Evolutionary conservation across 1,140 invertebrate genomes (phyloP).

Genomic region (Nymphalis io): DNA sequence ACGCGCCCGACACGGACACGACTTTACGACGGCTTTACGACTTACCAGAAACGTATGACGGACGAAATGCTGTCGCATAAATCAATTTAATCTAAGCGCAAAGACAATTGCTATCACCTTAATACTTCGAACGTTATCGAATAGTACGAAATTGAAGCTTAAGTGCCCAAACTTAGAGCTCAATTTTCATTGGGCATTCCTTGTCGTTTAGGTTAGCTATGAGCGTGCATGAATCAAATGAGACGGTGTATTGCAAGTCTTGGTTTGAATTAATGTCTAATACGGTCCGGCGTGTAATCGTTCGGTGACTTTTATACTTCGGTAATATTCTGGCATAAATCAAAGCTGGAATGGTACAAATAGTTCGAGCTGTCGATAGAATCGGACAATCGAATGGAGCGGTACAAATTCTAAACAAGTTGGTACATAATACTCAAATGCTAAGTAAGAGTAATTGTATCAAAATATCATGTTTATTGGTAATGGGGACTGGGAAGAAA

Average conservation of each 20-base stretch:
- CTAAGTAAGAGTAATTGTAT: constrained; percentile 5
- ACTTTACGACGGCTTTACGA: constrained; percentile 45
- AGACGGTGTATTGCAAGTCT: constrained; percentile 42
- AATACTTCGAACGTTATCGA: constrained; percentile 9
- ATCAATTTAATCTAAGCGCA: constrained; percentile 57
- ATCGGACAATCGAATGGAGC: constrained; percentile 6
- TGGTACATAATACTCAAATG: constrained; percentile 1
- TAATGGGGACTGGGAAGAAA: too few species aligned
- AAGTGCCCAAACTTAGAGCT: background rate
- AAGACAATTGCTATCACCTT: constrained; percentile 52
- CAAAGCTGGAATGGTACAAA: background rate
- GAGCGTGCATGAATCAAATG: constrained; percentile 50
- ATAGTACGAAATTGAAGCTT: constrained; percentile 23
- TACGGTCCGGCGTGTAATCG: constrained; percentile 53
- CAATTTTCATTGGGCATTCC: background rate
- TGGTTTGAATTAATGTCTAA: constrained; percentile 53
- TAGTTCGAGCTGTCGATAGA: constrained; percentile 2
- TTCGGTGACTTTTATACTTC: constrained; percentile 24
- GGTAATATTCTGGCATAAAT: constrained; percentile 11
- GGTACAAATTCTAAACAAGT: constrained; percentile 6
- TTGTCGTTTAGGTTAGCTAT: constrained; percentile 11
- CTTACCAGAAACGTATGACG: constrained; percentile 48
- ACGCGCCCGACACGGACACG: constrained; percentile 40
- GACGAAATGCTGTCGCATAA: constrained; percentile 50
- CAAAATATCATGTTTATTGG: background rate